Base-by-base conservation (phyloP, 1,140 invertebrate species). In the Neoseiulus cucumeris region DNA sequence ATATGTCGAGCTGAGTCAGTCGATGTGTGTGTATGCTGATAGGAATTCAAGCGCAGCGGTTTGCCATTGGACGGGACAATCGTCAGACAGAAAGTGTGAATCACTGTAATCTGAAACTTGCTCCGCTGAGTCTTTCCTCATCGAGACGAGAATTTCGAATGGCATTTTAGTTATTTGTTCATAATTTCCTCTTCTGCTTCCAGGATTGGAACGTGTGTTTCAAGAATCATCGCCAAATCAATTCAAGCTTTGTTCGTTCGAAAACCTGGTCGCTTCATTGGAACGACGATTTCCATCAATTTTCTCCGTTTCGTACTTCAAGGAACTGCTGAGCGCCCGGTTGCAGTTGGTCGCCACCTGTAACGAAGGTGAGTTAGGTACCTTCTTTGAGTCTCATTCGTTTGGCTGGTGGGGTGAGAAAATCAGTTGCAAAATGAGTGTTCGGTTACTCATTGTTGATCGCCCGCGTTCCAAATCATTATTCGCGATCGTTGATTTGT, bases 301-400 rank as follows among this genome's bases (percentile, higher is more conserved):
- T 5, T 59, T 59, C 33, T 33, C 33, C 14, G 51, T 59, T 59
- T 20, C 51, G 14, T 33, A 59, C 22, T 59, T 59, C 22, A 59
- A 33, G 51, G 51, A 59, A 25, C n/a, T 59, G 25, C 51, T 59
- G 25, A 59, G 14, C 33, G 51, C 0, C 4, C 17, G 51, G 22
- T 9, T 59, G 51, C 51, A 59, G 51, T 17, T 14, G 14, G 51
- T 59, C 22, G 51, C 51, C 33, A 59, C 51, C 17, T 59, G 51
- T 33, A 59, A 59, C 51, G 51, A 59, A 25, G 51, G 51, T 59
- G 33, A 22, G 45, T 39, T n/a, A n/a, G n/a, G n/a, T n/a, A n/a
- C n/a, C n/a, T n/a, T n/a, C n/a, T n/a, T n/a, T n/a, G n/a, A n/a
- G n/a, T n/a, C n/a, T n/a, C n/a, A n/a, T n/a, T n/a, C n/a, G n/a